phyloP scores from a whole-genome alignment of 1,140 invertebrate species.

The Phocides pigmalion region DNA sequence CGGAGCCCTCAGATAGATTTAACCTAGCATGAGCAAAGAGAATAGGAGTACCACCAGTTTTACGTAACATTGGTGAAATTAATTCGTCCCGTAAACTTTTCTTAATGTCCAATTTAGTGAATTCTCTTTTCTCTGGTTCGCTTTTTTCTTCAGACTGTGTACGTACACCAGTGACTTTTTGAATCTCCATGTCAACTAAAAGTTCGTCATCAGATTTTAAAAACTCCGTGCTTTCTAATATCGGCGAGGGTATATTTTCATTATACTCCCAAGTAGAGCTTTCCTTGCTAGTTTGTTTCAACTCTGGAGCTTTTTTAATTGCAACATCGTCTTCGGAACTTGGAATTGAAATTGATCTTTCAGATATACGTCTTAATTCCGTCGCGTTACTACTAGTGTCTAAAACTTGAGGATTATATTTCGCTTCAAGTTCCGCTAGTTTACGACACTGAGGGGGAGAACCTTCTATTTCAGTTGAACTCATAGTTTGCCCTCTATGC shows the following conservation, averaged over 20 bases:
- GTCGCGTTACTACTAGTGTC: conserved; percentile 85
- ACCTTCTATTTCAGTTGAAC: conserved; percentile 89
- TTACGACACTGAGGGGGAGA: conserved; percentile 87
- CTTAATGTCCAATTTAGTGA: conserved; percentile 62
- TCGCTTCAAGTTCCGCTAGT: conserved; percentile 84
- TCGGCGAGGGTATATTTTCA: conserved; percentile 86
- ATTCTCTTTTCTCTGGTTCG: conserved; percentile 63
- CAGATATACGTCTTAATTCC: conserved; percentile 87
- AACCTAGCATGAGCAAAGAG: conserved; percentile 90
- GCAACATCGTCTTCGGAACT: conserved; percentile 87
- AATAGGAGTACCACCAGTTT: conserved; percentile 89
- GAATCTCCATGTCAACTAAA: conserved; percentile 79
- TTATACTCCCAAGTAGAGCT: conserved; percentile 86
- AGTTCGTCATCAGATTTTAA: conserved; percentile 85
- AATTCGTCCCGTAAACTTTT: conserved; percentile 80
- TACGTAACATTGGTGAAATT: conserved; percentile 85
- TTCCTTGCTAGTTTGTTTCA: conserved; percentile 79
- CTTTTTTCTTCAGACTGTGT: conserved; percentile 63
- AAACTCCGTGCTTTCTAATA: conserved; percentile 85
- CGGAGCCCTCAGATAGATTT: conserved; percentile 92
- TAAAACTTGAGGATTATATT: conserved; percentile 85
- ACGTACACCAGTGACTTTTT: conserved; percentile 72
- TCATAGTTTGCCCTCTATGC: conserved; percentile 89
- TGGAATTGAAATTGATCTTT: conserved; percentile 88
- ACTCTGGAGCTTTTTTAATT: conserved; percentile 75